Percentiles rank a stretch among this genome's conserved stretches.
Conservation (phyloP, 2,797 vertebrate species). For the Malurus splendens region DNA sequence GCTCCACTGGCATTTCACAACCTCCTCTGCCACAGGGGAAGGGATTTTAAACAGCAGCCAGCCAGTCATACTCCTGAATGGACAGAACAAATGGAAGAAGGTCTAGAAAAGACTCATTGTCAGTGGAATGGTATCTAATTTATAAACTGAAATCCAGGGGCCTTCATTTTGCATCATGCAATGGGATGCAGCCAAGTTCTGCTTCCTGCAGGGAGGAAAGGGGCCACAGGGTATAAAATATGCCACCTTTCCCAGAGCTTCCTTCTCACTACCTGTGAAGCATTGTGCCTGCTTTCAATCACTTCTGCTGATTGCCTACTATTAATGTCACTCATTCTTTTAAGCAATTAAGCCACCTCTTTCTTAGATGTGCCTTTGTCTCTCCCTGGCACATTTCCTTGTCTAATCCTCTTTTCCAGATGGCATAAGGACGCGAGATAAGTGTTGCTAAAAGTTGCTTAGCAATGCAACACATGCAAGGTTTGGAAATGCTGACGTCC, state of each 20-base stretch:
- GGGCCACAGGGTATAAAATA: neutral
- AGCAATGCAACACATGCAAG: conserved; percentile 66
- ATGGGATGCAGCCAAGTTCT: neutral
- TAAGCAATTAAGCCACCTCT: conserved; percentile 48
- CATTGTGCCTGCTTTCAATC: conserved; percentile 43
- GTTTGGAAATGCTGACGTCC: conserved; percentile 63
- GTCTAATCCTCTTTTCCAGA: conserved; percentile 63
- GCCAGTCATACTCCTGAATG: neutral
- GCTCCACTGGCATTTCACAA: neutral
- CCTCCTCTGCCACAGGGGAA: neutral
- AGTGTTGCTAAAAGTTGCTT: conserved; percentile 69
- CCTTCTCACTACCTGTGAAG: conserved; percentile 25
- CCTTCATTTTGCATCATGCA: neutral
- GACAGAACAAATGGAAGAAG: neutral
- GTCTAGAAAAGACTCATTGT: neutral
- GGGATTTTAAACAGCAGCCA: neutral
- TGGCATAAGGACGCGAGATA: conserved; percentile 60
- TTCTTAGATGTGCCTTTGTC: conserved; percentile 54
- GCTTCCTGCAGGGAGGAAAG: neutral
- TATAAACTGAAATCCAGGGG: neutral
- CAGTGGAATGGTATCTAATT: neutral
- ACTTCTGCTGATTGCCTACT: conserved; percentile 32
- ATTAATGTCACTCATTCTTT: conserved; percentile 45
- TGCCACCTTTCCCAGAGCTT: neutral
- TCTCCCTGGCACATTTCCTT: conserved; percentile 56